Base-by-base conservation (phyloP, 2,113 vertebrate genomes). In the Hyla sarda region DNA sequence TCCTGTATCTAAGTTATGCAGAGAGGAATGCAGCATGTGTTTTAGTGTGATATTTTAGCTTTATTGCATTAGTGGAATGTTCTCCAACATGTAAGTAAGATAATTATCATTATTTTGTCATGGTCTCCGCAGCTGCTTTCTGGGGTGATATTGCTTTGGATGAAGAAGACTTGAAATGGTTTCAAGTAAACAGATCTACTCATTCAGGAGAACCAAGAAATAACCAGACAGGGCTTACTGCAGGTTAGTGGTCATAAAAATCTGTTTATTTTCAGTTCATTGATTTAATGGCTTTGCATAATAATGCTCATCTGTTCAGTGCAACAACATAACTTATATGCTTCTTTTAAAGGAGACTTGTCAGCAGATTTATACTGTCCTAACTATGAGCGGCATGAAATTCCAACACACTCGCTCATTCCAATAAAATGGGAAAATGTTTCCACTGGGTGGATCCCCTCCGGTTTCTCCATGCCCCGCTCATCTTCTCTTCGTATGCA, bases 101-200 rank as follows among this genome's bases (percentile, higher is more conserved):
- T 58, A 77, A 47, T 76, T 32, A 58, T 83, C 23, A 54, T 67
- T 83, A 45, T 81, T 81, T 86, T 74, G 16, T 73, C 67, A 34
- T 47, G 32, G 17, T 60, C 62, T 60, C 25, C 34, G 32, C 88
- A 89, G 88, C 84, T 85, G 87, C 84, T 65, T 89, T 83, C 84
- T 88, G 83, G 87, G 88, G 88, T 45, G 88, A 89, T 80, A 89
- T 89, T 25, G 88, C 88, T 12, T 71, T 89, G 83, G 88, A 89
- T 83, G 88, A 89, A 87, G 88, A 89, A 19, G 88, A 89, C 62
- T 71, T 89, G 81, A 88, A 79, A 45, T 86, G 78, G 73, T 75
- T 89, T 80, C 83, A 84, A 30, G 32, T 80, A 13, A 62, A 87
- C 56, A 50, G 37, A 78, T 83, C 65, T n/a, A 30, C 23, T 69